Evolutionary conservation across 2,888 invertebrate genomes (phyloP), one percentile per base, ranked within the genome.

Genomic region (Pachymerium ferrugineum): DNA sequence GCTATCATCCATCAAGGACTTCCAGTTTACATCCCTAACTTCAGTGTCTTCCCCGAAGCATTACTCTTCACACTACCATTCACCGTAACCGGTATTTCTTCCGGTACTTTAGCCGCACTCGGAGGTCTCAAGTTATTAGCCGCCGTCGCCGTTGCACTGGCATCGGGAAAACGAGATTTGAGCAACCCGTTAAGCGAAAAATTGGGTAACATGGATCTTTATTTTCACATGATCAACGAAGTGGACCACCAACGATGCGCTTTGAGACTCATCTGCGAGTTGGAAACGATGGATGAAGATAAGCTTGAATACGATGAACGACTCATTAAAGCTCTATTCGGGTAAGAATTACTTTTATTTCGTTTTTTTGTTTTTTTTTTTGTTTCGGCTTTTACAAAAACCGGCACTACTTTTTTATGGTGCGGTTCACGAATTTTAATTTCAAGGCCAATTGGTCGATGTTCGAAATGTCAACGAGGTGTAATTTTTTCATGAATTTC

Each of bases 311-410:
- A 76, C 16, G 77, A 77, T 38, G 77, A 77, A 38, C 28, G 70
- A 69, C 75, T 77, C 75, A 77, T 77, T 62, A 72, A 76, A 35
- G 76, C 76, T 6, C 74, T 77, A 8, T 77, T 77, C 71, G 76
- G 77, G 77, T 77, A 72, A 75, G 76, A 4, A n/a, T 38, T 38
- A 14, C 12, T 47, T 47, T 47, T 47, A n/a, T n/a, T 8, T 16
- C 5, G 8, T 47, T 47, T 47, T 47, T 47, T 6, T 47, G 42
- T n/a, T n/a, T n/a, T n/a, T n/a, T n/a, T n/a, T n/a, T n/a, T n/a
- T n/a, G n/a, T n/a, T n/a, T n/a, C n/a, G n/a, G n/a, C n/a, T n/a
- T n/a, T n/a, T n/a, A n/a, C n/a, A n/a, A n/a, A n/a, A n/a, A n/a
- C n/a, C n/a, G n/a, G n/a, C n/a, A n/a, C n/a, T n/a, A n/a, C n/a